Percentiles rank a stretch among this genome's conserved stretches.
Conservation (phyloP, 2,797 vertebrate genomes). For the Crocodylus rhombifer region DNA sequence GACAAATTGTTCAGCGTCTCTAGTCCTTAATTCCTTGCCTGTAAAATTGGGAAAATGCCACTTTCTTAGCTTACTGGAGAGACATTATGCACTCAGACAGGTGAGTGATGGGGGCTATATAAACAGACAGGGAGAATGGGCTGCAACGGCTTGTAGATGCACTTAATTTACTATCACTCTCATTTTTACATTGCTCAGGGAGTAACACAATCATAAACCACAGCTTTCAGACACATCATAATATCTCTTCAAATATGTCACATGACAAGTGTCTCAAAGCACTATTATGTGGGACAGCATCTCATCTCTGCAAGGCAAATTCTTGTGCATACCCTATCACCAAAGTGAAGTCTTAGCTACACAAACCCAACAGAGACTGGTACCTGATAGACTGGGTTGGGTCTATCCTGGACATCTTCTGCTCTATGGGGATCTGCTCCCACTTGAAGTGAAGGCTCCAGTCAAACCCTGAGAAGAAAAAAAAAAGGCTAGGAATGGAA, state of each 20-base stretch:
- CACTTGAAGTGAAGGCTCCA: constrained; percentile 99
- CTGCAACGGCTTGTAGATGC: background rate
- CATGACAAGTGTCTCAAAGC: background rate
- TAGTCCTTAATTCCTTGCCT: background rate
- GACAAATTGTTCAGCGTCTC: background rate
- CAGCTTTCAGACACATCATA: background rate
- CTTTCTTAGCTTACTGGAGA: background rate
- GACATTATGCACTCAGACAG: constrained; percentile 7
- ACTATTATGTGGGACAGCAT: background rate
- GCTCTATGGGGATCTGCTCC: constrained; percentile 98
- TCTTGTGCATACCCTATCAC: background rate
- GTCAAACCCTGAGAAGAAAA: constrained; percentile 90
- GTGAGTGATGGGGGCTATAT: background rate
- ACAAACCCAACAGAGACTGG: background rate
- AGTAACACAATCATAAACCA: constrained; percentile 1
- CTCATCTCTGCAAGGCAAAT: background rate
- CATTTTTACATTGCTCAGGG: background rate
- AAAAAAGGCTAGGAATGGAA: background rate
- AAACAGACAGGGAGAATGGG: background rate
- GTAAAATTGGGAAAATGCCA: constrained; percentile 1
- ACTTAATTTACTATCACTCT: background rate
- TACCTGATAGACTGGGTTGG: constrained; percentile 96
- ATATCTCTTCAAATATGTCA: background rate
- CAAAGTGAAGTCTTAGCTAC: background rate
- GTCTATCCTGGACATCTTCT: constrained; percentile 96